phyloP scores from a whole-genome alignment of 2,113 vertebrate genomes.

The Alethe castanea region DNA sequence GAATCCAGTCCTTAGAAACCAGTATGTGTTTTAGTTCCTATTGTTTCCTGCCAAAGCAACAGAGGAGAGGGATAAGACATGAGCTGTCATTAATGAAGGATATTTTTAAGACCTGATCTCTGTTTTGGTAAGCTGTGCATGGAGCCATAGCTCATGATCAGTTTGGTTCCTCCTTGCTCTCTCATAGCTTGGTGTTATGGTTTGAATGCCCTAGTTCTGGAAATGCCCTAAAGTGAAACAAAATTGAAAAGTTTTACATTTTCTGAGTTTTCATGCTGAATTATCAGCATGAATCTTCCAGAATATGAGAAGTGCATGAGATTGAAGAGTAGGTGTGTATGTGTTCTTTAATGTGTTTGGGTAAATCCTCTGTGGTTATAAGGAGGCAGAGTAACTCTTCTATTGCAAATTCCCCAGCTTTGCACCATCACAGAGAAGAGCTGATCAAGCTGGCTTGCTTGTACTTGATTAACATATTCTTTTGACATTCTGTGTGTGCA shows the following conservation, averaged over 20 bases:
- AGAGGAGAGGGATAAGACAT: neutral
- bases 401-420: constrained; percentile 5
- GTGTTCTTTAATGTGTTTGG: neutral
- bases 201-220: neutral
- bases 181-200: neutral
- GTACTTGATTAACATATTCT: constrained; percentile 49
- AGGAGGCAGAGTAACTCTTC: neutral
- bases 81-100: neutral
- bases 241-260: neutral
- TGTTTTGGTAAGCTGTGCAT: neutral
- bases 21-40: neutral
- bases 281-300: neutral
- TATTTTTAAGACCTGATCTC: neutral
- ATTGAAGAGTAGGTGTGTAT: neutral
- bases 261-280: neutral
- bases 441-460: constrained; percentile 9
- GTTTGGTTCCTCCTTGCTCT: neutral
- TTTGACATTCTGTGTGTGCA: constrained; percentile 50
- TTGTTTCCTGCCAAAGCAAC: neutral
- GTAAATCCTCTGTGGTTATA: neutral
- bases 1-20: neutral
- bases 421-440: neutral
- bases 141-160: neutral
- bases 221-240: neutral
- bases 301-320: neutral